Base-by-base conservation (phyloP, 2,113 vertebrate species). In the Morone saxatilis region DNA sequence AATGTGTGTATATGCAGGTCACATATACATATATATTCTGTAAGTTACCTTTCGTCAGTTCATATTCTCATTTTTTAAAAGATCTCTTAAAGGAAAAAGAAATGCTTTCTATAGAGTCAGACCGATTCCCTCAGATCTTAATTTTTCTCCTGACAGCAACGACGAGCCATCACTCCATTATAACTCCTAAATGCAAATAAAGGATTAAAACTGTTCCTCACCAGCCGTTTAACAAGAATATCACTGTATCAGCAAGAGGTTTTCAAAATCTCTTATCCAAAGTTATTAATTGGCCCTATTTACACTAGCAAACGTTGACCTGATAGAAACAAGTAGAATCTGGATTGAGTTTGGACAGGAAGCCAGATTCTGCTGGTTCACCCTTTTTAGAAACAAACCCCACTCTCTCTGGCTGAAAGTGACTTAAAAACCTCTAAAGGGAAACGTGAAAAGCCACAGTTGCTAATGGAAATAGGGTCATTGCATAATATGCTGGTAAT, bases 11-110 rank as follows among this genome's bases (percentile, higher is more conserved):
- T 95, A 95, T 95, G 94, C 84, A 40, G 86, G 68, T 87, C 79
- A 95, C 93, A 95, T 95, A 95, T 93, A 96, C 92, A 92, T 93
- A 94, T 93, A 95, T 95, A 95, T 88, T 95, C 92, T 94, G 92
- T 94, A 94, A 94, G 90, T 95, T 92, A 93, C 70, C 91, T 92
- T 92, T 95, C 90, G 83, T 90, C 92, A 88, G 86, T 91, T 95
- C 82, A 91, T 93, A 91, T 88, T 92, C 85, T 91, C 72, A 63
- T 92, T 91, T 92, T 90, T 92, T 89, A 83, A 89, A 93, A 94
- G 83, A 91, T 93, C 82, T 92, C 89, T 92, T 88, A 95, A 93
- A 94, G 70, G 83, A 93, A 93, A 93, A 79, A 89, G 47, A 84
- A 85, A 75, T 92, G 93, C 91, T 95, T 95, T 94, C 93, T 94